phyloP scores from a whole-genome alignment of 2,797 vertebrate species.

The Myotis myotis region DNA sequence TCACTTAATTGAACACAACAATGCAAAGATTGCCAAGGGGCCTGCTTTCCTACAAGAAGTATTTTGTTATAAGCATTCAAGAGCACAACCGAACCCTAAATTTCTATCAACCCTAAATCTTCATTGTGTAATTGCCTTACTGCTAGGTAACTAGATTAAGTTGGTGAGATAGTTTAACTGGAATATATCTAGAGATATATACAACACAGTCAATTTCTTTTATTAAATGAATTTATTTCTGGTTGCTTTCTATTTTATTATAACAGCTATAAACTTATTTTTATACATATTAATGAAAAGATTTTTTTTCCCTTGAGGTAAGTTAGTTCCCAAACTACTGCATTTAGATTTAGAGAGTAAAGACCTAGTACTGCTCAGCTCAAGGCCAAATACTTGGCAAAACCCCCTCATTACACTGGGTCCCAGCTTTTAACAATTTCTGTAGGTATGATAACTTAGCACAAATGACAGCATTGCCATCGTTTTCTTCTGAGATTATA shows the following conservation, averaged over 20 bases:
- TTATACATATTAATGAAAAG: constrained; percentile 55
- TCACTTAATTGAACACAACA: constrained; percentile 69
- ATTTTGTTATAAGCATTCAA: constrained; percentile 49
- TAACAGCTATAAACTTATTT: constrained; percentile 60
- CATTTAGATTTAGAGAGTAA: constrained; percentile 43
- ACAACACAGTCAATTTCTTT: constrained; percentile 50
- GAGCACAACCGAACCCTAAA: constrained; percentile 54
- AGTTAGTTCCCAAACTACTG: constrained; percentile 21
- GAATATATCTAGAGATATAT: constrained; percentile 59
- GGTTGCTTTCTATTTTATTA: constrained; percentile 65
- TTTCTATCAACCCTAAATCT: constrained; percentile 58
- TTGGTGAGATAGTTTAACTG: constrained; percentile 54
- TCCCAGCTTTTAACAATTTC: neutral
- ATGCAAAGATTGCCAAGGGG: constrained; percentile 63
- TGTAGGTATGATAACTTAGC: neutral
- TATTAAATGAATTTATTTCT: constrained; percentile 71
- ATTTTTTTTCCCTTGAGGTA: neutral
- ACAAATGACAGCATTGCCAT: neutral
- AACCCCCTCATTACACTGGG: neutral
- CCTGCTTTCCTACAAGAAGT: constrained; percentile 39
- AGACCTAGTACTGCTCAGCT: neutral
- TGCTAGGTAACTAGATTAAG: constrained; percentile 67
- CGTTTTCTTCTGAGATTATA: neutral
- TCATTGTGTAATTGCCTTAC: constrained; percentile 55
- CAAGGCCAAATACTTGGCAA: neutral